Base-by-base conservation (phyloP, 2,113 vertebrate genomes). In the Gasterosteus nipponicus region DNA sequence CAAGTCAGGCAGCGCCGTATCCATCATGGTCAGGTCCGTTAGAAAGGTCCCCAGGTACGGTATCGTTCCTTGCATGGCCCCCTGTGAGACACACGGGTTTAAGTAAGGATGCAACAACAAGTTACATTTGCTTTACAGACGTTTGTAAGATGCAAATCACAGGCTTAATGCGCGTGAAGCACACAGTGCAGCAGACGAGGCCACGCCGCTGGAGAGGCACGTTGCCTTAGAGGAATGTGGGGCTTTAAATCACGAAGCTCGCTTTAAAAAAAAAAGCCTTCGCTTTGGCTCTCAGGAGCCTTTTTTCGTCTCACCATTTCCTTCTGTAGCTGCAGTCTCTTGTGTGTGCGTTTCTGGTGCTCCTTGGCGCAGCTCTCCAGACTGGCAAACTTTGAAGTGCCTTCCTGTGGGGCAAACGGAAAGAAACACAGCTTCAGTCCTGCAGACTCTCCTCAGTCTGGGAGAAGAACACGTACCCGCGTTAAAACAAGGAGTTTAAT, bases 361-460 rank as follows among this genome's bases (percentile, higher is more conserved):
- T 99, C 97, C 69, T 98, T 99, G 90, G 96, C 96, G 3, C 94
- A 95, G 77, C 95, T 97, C 83, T 98, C 96, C 83, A 96, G 83
- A 86, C 95, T 98, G 0, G 97, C 97, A 92, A 98, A 99, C 91
- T 98, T 99, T 66, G 97, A 98, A 57, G 97, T 98, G 75, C 96
- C 96, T 93, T 99, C 97, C 97, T 99, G 90, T 35, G 39, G 74
- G 76, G 53, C 22, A 63, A 73, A 71, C 6, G 69, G 47, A 80
- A 57, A 71, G 68, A 54, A 62, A 73, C 49, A 35, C 54, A 67
- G 31, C 19, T 64, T 68, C 18, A 68, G 65, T 64, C 33, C 67
- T 68, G 2, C 22, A 78, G 46, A 67, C 22, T 67, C 38, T 22
- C 70, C n/a, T 41, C n/a, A 61, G 57, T 51, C 22, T 22, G 26